Evolutionary conservation across 2,888 invertebrate genomes (phyloP).

Genomic region (Thysanoteuthis rhombus): DNA sequence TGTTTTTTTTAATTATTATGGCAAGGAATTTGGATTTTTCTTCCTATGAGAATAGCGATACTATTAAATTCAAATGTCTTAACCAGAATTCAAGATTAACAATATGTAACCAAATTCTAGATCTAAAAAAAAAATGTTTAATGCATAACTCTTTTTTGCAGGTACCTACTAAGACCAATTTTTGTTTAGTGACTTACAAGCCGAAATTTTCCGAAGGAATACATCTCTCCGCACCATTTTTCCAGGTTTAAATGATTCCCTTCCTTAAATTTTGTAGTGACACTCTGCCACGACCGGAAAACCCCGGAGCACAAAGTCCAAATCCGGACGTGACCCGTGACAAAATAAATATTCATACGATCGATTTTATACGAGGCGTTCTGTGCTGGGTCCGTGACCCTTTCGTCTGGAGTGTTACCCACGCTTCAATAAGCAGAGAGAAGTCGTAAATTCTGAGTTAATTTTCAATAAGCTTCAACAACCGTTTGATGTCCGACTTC

Average conservation of each 20-base stretch:
- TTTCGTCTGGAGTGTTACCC: not conserved
- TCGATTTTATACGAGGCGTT: not conserved
- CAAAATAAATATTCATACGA: constrained; percentile 12
- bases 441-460: not conserved
- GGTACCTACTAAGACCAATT: too few species aligned
- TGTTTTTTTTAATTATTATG: too few species aligned
- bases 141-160: too few species aligned
- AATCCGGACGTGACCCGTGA: not conserved
- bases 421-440: not conserved
- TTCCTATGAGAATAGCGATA: too few species aligned
- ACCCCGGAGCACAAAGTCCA: not conserved
- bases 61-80: too few species aligned
- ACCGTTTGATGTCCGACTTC: not conserved
- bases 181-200: not conserved
- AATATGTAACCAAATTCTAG: too few species aligned
- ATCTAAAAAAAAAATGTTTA: too few species aligned
- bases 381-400: not conserved
- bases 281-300: not conserved
- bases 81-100: too few species aligned
- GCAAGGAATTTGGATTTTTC: too few species aligned
- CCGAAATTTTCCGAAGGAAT: not conserved
- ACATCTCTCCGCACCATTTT: not conserved
- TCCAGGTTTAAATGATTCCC: not conserved
- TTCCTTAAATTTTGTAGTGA: not conserved
- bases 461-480: constrained; percentile 12